Evolutionary conservation across 2,888 invertebrate species (phyloP), one percentile per base, ranked within the genome.

Genomic region (Tenthredo livida): DNA sequence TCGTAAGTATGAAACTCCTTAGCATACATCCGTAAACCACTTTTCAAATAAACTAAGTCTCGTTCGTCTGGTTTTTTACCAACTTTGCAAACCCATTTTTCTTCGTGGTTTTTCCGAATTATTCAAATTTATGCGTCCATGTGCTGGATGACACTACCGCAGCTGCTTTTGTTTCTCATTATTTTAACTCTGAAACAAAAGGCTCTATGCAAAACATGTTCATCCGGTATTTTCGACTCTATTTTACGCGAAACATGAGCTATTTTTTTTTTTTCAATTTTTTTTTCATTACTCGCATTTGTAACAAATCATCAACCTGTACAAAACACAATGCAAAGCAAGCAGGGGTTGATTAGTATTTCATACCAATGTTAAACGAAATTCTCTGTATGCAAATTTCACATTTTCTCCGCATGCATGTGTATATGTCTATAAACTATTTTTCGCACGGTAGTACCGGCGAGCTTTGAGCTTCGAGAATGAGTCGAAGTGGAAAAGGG

Each of bases 1-100:
- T 98, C 93, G 98, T 98, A 95, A 97, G 97, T 97, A 95, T 88
- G 70, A 25, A 61, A 37, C 33, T 21, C 54, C 33, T 10, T 84
- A 37, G 2, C n/a, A n/a, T n/a, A n/a, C n/a, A n/a, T n/a, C n/a
- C 72, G 43, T 54, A n/a, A 54, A n/a, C n/a, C 1, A 54, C n/a
- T 54, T 84, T 54, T 40, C 10, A 21, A 61, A 61, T 15, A 40
- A 54, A 54, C 0, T 58, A 47, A 61, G 29, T 40, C 40, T 37
- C 47, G 61, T 37, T 50, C 40, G 40, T 75, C 12, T 47, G 77
- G 37, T 40, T 86, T 77, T 67, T 17, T 33, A 17, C 67, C 2
- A 29, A 67, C 25, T 67, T 50, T 10, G 17, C 50, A 77, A 50
- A 50, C 77, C n/a, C 47, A 17, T 54, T 61, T 61, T 21, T 61